Evolutionary conservation across 2,797 vertebrate genomes (phyloP).

Genomic region (Phataginus tricuspis): DNA sequence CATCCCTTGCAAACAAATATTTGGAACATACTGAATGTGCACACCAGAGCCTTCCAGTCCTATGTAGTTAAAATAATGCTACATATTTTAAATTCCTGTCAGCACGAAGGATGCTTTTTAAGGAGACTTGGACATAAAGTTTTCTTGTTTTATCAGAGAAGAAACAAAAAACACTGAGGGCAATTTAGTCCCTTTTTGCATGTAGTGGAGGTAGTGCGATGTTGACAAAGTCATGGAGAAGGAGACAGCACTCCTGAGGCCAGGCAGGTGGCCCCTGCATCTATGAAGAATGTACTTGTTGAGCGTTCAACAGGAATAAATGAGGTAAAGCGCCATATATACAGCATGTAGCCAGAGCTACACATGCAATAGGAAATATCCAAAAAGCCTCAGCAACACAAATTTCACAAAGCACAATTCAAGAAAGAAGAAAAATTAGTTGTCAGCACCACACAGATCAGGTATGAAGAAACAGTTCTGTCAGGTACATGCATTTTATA

Average conservation of each 20-base stretch:
- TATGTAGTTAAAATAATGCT: neutral
- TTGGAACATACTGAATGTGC: neutral
- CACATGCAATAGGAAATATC: neutral
- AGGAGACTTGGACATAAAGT: slow-evolving; percentile 18
- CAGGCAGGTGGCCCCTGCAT: neutral
- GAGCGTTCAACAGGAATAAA: too few species aligned
- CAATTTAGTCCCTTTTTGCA: neutral
- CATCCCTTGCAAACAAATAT: neutral
- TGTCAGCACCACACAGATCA: neutral
- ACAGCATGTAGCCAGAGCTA: neutral
- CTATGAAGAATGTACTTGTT: neutral
- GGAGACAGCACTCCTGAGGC: neutral
- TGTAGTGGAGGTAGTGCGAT: neutral
- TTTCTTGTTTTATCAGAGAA: slow-evolving; percentile 44
- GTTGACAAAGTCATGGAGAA: slow-evolving; percentile 66
- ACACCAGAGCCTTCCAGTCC: neutral
- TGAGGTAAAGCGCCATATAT: neutral
- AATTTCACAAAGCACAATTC: slow-evolving; percentile 1
- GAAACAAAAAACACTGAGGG: slow-evolving; percentile 49
- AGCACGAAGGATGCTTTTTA: neutral
- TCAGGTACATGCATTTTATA: neutral
- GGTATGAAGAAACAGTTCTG: neutral
- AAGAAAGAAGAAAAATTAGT: neutral
- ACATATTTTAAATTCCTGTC: neutral
- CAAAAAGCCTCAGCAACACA: neutral